Conservation (phyloP, 2,113 vertebrate species). For the Speoplatyrhinus poulsoni region DNA sequence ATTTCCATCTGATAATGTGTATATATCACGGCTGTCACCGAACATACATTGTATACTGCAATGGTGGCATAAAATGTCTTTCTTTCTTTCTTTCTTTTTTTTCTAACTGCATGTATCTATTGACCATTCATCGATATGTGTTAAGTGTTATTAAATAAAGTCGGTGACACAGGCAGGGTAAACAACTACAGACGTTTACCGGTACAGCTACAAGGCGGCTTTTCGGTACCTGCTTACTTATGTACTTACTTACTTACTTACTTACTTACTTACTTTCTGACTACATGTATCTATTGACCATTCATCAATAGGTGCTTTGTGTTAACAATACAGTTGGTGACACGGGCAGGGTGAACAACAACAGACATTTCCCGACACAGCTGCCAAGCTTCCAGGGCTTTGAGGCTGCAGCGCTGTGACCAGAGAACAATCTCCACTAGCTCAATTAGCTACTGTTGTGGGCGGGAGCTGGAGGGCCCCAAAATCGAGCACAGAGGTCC, state of each 20-base stretch:
- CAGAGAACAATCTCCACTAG: slow-evolving; percentile 25
- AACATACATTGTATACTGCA: background rate
- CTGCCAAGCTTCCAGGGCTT: slow-evolving; percentile 51
- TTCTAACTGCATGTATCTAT: background rate
- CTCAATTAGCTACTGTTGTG: slow-evolving; percentile 70
- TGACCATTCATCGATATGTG: background rate
- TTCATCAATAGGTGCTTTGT: background rate
- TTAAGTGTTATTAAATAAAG: background rate
- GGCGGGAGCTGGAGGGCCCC: slow-evolving; percentile 22
- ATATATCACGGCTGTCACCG: background rate
- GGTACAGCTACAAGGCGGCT: slow-evolving; percentile 15
- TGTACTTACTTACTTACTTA: background rate
- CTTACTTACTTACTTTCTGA: background rate
- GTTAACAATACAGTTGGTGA: background rate
- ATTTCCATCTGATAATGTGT: slow-evolving; percentile 10
- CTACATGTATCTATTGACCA: background rate
- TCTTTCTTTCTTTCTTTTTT: background rate
- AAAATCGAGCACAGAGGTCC: slow-evolving; percentile 38
- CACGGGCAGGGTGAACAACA: slow-evolving; percentile 34
- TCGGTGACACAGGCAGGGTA: slow-evolving; percentile 28
- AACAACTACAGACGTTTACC: slow-evolving; percentile 49
- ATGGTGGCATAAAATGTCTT: background rate
- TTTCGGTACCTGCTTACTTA: too few relatives aligned
- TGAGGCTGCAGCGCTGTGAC: slow-evolving; percentile 51
- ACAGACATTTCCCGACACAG: slow-evolving; percentile 45